Base-by-base conservation (phyloP, 2,113 vertebrate species). In the Megaceryle torquata region DNA sequence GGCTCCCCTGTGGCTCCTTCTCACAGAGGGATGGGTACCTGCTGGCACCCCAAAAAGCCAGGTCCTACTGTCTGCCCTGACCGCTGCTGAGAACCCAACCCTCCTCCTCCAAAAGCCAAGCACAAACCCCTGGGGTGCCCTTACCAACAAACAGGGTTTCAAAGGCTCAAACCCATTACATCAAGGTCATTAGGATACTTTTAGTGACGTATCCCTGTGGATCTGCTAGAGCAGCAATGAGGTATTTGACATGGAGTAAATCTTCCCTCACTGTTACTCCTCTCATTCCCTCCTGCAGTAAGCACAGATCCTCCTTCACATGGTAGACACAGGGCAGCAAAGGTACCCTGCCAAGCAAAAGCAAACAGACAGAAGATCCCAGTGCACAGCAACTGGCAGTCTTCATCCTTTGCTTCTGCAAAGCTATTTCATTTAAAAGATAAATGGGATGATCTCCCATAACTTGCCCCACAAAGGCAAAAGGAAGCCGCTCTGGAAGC, bases 181-280 rank as follows among this genome's bases (percentile, higher is more conserved):
- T 15, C 10, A 6, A 91, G 39, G 92, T 91, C 80, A 93, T 91
- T 48, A 92, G 56, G 80, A 96, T 79, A 83, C 94, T 92, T 84
- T 97, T 54, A 91, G 72, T 56, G 88, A 86, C 0, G 0, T 10
- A 86, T 78, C 80, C 51, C 86, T 54, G 39, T 17, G 51, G 86
- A 88, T 77, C 69, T 63, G n/a, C 86, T 65, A 56, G 43, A 56
- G 19, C 57, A 86, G 88, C 86, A 72, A 86, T 67, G 54, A 89
- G 56, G 60, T 33, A 64, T 64, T 53, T 59, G 76, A 95, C 16
- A 26, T 79, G 75, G 20, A 48, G 43, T 33, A 54, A 64, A 60
- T 71, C 64, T 50, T 65, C 15, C n/a, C n/a, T 88, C 68, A 56
- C 4, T 1, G 28, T 91, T 51, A 46, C 14, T 5, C 31, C 46